phyloP scores from a whole-genome alignment of 2,888 invertebrate species.

The Cyclophora punctaria region DNA sequence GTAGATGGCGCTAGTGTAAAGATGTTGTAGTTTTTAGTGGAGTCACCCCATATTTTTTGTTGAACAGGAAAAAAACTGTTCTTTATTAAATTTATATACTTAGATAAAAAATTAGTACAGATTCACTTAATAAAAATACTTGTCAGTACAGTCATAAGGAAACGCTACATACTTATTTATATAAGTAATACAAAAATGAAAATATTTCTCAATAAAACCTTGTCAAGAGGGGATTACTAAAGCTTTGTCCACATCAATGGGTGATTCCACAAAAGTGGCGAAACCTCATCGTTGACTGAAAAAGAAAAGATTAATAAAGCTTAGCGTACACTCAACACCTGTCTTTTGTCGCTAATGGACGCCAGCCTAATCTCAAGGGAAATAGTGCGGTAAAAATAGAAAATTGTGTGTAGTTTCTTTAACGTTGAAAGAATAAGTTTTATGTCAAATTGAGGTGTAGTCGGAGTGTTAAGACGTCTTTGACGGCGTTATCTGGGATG shows the following conservation, averaged over 20 bases:
- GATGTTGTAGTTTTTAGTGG: no score
- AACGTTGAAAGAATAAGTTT: constrained; percentile 19
- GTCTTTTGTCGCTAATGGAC: constrained; percentile 73
- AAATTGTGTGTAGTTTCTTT: constrained; percentile 26
- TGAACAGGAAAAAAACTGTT: background rate
- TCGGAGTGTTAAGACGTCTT: no score
- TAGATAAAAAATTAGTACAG: background rate
- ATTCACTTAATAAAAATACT: background rate
- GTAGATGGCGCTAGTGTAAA: no score
- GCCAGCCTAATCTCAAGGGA: constrained; percentile 40
- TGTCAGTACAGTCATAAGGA: background rate
- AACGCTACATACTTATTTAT: background rate
- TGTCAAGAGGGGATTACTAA: constrained; percentile 23
- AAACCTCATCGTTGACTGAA: constrained; percentile 41
- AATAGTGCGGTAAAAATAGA: constrained; percentile 31
- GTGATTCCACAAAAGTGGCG: constrained; percentile 58
- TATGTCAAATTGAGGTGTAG: background rate
- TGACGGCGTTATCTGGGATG: no score
- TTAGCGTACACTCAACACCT: constrained; percentile 68
- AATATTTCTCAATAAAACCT: constrained; percentile 4
- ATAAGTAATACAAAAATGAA: background rate
- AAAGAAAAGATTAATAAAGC: constrained; percentile 73
- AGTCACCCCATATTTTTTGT: background rate
- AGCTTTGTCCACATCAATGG: constrained; percentile 53
- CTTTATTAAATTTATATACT: background rate